Percentiles rank a stretch among this genome's conserved stretches.
phyloP scores from a whole-genome alignment of 2,113 vertebrate species.

The Etia nguti region DNA sequence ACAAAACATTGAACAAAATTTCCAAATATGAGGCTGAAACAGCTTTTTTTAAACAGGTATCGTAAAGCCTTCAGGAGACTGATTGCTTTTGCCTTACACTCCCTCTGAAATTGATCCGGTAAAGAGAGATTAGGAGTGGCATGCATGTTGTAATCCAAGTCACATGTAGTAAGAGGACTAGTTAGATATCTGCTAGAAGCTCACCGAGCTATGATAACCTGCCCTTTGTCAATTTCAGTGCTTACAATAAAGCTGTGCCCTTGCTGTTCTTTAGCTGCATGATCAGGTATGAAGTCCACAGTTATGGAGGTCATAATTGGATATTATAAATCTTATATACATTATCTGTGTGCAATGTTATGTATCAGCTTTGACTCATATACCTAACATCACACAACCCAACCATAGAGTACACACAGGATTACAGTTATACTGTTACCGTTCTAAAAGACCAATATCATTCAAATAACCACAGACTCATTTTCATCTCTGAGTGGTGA shows the following conservation, averaged over 20 bases:
- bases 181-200: slow-evolving; percentile 35
- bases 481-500: too few species aligned
- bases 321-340: not conserved
- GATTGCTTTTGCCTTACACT: slow-evolving; percentile 25
- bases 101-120: slow-evolving; percentile 58
- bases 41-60: slow-evolving; percentile 4
- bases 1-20: not conserved
- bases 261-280: not conserved
- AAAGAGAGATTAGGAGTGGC: slow-evolving; percentile 56
- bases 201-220: not conserved
- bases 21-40: not conserved
- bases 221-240: not conserved
- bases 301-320: not conserved
- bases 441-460: not conserved
- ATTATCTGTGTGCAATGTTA: not conserved
- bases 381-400: not conserved
- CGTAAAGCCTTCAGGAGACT: slow-evolving; percentile 16
- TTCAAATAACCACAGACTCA: not conserved
- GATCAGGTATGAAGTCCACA: not conserved
- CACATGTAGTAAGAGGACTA: slow-evolving; percentile 52
- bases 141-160: slow-evolving; percentile 63
- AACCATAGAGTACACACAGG: not conserved
- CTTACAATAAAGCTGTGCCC: not conserved
- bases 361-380: not conserved
- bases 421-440: not conserved